Conservation (phyloP, 1,140 invertebrate species). For the Belonocnema kinseyi region DNA sequence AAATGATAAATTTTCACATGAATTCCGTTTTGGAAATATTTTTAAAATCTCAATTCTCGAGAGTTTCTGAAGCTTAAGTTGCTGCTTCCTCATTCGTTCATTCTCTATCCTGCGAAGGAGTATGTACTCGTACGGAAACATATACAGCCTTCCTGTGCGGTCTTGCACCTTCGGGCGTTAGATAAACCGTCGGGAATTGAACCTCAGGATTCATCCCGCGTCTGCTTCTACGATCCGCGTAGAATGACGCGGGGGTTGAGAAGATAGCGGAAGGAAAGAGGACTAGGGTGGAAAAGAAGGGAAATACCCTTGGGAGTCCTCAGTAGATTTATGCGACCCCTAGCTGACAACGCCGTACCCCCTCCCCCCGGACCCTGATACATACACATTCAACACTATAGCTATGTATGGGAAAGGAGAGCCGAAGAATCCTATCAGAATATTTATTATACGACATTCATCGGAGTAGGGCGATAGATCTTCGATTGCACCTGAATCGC, state of each 20-base stretch:
- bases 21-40: no score
- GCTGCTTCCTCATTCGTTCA: slow-evolving; percentile 10
- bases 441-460: slow-evolving; percentile 73
- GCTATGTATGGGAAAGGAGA: slow-evolving; percentile 30
- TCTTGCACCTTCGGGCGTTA: slow-evolving; percentile 53
- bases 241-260: slow-evolving; percentile 43
- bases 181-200: slow-evolving; percentile 71
- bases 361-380: slow-evolving; percentile 20
- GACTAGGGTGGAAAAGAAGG: slow-evolving; percentile 60
- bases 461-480: slow-evolving; percentile 65
- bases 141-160: background rate
- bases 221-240: slow-evolving; percentile 44
- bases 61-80: background rate
- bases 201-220: slow-evolving; percentile 69
- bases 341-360: slow-evolving; percentile 61
- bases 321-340: slow-evolving; percentile 72
- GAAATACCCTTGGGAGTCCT: slow-evolving; percentile 71
- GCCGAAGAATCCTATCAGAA: slow-evolving; percentile 62
- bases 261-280: slow-evolving; percentile 43
- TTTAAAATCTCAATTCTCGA: no score
- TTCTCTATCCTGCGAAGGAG: background rate
- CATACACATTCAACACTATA: slow-evolving; percentile 52
- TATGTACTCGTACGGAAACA: background rate
- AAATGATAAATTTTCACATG: no score
- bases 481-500: slow-evolving; percentile 65